Evolutionary conservation across 1,140 invertebrate species (phyloP), one percentile per base, ranked within the genome.

Genomic region (Harpegnathos saltator): DNA sequence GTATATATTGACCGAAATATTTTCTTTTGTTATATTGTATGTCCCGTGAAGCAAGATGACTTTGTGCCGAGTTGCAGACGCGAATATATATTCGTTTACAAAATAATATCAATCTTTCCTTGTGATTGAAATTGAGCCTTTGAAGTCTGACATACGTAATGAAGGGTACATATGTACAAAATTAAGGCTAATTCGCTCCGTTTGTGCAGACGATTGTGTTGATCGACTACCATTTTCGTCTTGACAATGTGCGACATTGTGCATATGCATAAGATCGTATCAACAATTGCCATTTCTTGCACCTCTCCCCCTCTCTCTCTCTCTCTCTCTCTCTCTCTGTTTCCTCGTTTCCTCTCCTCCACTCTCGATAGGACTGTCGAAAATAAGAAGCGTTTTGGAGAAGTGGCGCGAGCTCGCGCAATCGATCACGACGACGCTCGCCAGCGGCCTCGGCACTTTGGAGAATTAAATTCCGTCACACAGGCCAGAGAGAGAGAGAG

Each of bases 381-480:
- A 61, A 54, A 63, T 29, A 82, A 85, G 66, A 56, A 87, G 33
- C 24, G 62, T 50, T 68, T 61, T 48, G 48, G 71, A 72, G 69
- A 73, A 52, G 54, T 61, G 48, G 48, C 26, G 77, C 56, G 58
- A 68, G 54, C 66, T 81, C 58, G 48, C 33, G 71, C 61, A 83
- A 83, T 83, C 81, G 81, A 83, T 83, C 81, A 83, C 52, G 72
- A 82, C 78, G 72, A 82, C 78, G n/a, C 2, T 58, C 56, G 56
- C 62, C 29, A 17, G 29, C 24, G 26, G 61, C 14, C 81, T 83
- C 72, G 74, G 71, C 81, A 77, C 81, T 83, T 83, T 83, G 71
- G 44, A 83, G 72, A 83, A 83, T 83, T 83, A 83, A 83, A 83
- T 83, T 78, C 78, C 69, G 78, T 82, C 78, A 74, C 66, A 82